These are phyloP conservation scores for Chiloscyllium punctatum DNA, from an alignment of 2,797 vertebrate species.

Conservation along the genomic window DNA sequence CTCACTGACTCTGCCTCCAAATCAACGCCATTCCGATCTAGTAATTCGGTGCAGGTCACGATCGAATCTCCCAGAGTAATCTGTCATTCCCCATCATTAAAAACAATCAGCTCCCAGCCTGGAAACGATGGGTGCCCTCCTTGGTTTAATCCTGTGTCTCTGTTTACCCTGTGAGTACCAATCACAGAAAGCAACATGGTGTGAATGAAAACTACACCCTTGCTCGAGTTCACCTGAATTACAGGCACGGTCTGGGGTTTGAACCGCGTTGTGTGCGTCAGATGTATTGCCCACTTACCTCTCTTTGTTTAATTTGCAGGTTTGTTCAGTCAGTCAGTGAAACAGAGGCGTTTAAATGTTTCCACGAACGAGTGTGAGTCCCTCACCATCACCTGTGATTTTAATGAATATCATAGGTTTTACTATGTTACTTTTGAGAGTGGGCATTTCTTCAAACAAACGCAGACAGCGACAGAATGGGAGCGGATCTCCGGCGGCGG, in stretches of 20 bases:
- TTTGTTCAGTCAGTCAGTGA: neutral
- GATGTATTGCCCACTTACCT: neutral
- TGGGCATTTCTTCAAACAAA: neutral
- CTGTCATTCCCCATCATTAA: too few species aligned
- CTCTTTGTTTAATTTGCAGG: neutral
- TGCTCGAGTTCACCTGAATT: neutral
- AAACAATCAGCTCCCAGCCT: too few species aligned
- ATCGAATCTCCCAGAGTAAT: too few species aligned
- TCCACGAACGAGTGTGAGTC: neutral
- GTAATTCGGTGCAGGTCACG: too few species aligned
- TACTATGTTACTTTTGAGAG: accelerated
- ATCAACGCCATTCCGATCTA: too few species aligned
- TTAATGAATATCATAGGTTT: neutral
- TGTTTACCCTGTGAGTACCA: too few species aligned
- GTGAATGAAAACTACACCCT: neutral
- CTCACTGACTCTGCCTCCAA: too few species aligned
- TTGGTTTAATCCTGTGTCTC: neutral
- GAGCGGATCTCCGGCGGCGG: neutral
- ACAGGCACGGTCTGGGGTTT: neutral
- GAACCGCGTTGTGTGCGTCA: neutral
- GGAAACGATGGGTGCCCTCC: too few species aligned
- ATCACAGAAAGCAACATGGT: neutral
- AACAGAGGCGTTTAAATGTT: neutral
- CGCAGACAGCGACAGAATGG: neutral
- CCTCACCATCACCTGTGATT: neutral